Conservation (phyloP, 2,888 invertebrate genomes). For the Seira ritae region DNA sequence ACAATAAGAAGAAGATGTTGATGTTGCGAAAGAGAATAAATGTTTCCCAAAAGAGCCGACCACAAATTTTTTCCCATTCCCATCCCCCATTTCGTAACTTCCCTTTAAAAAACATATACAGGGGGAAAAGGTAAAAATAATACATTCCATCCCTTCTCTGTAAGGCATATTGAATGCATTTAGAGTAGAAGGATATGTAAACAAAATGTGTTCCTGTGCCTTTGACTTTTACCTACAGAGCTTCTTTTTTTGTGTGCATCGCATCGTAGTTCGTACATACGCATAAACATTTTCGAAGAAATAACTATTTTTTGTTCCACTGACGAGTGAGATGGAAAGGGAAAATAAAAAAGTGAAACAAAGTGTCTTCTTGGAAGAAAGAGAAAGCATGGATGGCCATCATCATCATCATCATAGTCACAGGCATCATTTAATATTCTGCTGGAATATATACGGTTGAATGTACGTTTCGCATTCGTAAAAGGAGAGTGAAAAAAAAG, state of each 20-base stretch:
- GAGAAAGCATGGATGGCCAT: background rate
- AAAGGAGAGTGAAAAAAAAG: background rate
- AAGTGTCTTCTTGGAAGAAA: background rate
- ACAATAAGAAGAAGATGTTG: background rate
- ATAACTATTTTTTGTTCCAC: background rate
- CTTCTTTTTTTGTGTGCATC: no score
- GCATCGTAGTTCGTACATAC: no score
- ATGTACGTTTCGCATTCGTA: background rate
- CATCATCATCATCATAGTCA: background rate
- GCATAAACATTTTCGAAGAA: background rate
- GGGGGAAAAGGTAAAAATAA: no score
- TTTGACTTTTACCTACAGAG: no score
- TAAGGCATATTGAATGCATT: no score
- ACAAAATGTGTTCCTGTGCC: no score
- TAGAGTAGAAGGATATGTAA: no score
- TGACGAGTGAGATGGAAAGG: background rate
- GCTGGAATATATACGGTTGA: background rate
- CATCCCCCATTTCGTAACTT: conserved; percentile 3
- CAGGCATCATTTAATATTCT: conserved; percentile 4
- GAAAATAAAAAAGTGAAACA: conserved; percentile 17
- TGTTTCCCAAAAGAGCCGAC: background rate
- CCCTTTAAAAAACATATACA: no score
- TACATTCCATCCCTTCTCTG: no score
- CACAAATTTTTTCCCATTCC: background rate
- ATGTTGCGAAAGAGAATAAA: conserved; percentile 3